These are phyloP conservation scores for Cephus cinctus DNA, from an alignment of 1,140 invertebrate species.

Conservation along the genomic window DNA sequence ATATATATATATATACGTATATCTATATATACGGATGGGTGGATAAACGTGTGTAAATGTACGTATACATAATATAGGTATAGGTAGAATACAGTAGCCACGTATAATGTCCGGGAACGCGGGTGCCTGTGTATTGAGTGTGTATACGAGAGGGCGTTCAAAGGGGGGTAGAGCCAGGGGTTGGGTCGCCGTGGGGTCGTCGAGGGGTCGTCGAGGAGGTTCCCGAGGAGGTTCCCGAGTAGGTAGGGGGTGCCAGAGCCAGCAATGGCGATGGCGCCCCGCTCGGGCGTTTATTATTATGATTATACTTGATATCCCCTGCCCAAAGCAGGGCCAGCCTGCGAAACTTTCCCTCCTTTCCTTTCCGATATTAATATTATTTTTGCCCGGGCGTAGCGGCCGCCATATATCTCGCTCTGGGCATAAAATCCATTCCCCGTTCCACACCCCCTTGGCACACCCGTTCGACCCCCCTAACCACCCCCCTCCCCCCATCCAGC, in stretches of 20 bases:
- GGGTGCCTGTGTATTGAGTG: slow-evolving; percentile 4
- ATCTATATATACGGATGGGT: background rate
- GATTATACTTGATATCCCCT: slow-evolving; percentile 56
- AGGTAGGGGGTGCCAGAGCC: slow-evolving; percentile 38
- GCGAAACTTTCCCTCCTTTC: slow-evolving; percentile 54
- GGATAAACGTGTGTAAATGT: slow-evolving; percentile 13
- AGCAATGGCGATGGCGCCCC: slow-evolving; percentile 50
- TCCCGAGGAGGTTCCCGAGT: too few species aligned
- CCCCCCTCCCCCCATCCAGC: slow-evolving; percentile 25
- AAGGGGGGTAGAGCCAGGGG: slow-evolving; percentile 1
- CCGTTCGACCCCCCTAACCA: slow-evolving; percentile 23
- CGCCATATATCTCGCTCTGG: slow-evolving; percentile 56
- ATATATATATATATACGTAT: background rate
- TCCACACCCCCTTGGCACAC: slow-evolving; percentile 16
- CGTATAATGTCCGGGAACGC: background rate
- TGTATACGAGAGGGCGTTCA: slow-evolving; percentile 16
- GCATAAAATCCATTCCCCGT: slow-evolving; percentile 56
- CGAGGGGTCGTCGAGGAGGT: too few species aligned
- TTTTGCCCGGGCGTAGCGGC: slow-evolving; percentile 56
- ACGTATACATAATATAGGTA: slow-evolving; percentile 4
- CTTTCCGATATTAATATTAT: slow-evolving; percentile 58
- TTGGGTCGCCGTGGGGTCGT: too few species aligned
- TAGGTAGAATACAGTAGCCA: background rate
- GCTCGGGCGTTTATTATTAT: slow-evolving; percentile 56
- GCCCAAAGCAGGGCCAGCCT: slow-evolving; percentile 51